Conservation (phyloP, 2,113 vertebrate species). For the Prionailurus viverrinus region DNA sequence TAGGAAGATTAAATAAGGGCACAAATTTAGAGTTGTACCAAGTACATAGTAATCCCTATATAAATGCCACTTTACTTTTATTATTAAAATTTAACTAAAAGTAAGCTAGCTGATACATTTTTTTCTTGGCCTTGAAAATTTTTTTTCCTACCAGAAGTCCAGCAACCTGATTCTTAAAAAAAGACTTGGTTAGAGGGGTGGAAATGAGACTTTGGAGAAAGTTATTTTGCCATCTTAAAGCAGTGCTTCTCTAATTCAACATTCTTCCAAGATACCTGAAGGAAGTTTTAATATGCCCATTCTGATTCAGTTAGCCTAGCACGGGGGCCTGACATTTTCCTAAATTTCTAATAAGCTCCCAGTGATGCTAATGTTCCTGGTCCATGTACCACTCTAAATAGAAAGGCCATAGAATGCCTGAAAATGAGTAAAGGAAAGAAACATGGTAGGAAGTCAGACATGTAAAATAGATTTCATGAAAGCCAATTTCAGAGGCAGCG, state of each 20-base stretch:
- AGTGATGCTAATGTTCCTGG: neutral
- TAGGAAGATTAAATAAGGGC: neutral
- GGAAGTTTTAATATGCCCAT: neutral
- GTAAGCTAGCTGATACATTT: neutral
- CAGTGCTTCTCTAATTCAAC: neutral
- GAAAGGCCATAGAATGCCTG: neutral
- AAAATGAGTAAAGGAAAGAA: neutral
- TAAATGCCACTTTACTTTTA: neutral
- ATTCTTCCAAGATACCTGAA: neutral
- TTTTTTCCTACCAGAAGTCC: neutral
- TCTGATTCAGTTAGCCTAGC: neutral
- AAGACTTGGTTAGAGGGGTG: neutral
- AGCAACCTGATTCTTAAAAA: neutral
- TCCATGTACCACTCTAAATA: neutral
- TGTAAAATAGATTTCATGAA: neutral
- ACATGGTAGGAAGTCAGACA: neutral
- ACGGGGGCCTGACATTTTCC: neutral
- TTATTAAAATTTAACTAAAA: neutral
- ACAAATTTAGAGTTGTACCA: neutral
- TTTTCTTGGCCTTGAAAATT: constrained; percentile 33
- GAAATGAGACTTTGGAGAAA: neutral
- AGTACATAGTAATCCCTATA: neutral
- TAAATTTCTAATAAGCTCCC: neutral
- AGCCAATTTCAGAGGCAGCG: neutral
- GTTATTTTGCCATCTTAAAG: neutral